phyloP scores from a whole-genome alignment of 2,888 invertebrate genomes.

The Drosophila nr. medialis region DNA sequence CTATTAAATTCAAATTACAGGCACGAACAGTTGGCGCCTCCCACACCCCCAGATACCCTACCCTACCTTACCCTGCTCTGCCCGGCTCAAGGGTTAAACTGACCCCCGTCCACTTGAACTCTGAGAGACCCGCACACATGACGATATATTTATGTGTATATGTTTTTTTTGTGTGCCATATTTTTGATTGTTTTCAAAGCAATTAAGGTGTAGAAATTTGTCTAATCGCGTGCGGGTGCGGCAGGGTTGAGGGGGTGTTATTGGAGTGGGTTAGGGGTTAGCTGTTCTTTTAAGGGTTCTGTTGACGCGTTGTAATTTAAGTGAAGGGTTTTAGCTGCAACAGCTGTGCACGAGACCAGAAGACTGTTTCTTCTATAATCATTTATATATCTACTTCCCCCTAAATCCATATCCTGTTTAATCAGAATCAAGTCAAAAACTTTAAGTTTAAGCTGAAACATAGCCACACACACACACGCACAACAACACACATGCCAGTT shows the following conservation, averaged over 20 bases:
- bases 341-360: slow-evolving; percentile 51
- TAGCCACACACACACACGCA: background rate
- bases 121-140: slow-evolving; percentile 68
- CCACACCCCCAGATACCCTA: background rate
- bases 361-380: background rate
- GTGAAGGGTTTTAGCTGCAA: slow-evolving; percentile 45
- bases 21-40: slow-evolving; percentile 64
- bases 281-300: slow-evolving; percentile 39
- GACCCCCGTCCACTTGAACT: slow-evolving; percentile 62
- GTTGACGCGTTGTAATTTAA: slow-evolving; percentile 54
- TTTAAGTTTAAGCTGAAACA: slow-evolving; percentile 42
- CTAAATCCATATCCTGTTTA: background rate
- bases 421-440: slow-evolving; percentile 20
- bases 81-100: slow-evolving; percentile 43
- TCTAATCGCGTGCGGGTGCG: slow-evolving; percentile 56
- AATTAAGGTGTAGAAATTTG: slow-evolving; percentile 72
- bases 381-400: background rate
- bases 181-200: slow-evolving; percentile 68
- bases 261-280: slow-evolving; percentile 1
- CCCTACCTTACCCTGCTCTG: background rate
- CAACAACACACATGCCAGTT: slow-evolving; percentile 23
- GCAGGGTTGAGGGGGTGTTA: background rate
- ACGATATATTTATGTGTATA: slow-evolving; percentile 17
- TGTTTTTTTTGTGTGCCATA: slow-evolving; percentile 49
- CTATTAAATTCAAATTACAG: slow-evolving; percentile 75